Evolutionary conservation across 1,140 invertebrate genomes (phyloP).

Genomic region (Brachystomella parvula): DNA sequence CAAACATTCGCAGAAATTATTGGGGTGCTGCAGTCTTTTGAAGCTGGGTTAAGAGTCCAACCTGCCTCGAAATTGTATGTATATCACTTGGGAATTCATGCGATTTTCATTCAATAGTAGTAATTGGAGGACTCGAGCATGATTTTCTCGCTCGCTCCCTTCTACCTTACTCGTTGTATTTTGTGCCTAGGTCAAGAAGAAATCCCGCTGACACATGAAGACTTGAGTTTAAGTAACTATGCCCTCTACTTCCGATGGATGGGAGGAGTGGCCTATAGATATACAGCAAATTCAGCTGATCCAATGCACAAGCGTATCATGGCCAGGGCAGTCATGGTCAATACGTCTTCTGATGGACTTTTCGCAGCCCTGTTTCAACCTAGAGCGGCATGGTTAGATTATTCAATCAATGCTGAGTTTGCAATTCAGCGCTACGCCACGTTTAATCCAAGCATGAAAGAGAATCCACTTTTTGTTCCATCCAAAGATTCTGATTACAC

Average conservation of each 20-base stretch:
- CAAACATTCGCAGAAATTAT: no score
- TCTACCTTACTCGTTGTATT: no score
- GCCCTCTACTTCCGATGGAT: background rate
- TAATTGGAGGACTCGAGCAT: no score
- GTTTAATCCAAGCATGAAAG: constrained; percentile 5
- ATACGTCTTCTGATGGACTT: background rate
- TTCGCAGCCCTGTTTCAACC: background rate
- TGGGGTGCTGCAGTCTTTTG: no score
- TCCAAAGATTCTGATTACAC: constrained; percentile 4
- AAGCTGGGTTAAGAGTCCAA: no score
- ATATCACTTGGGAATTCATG: no score
- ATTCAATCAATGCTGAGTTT: constrained; percentile 1
- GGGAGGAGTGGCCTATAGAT: background rate
- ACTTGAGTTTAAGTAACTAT: background rate
- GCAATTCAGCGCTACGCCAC: background rate
- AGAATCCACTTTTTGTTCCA: background rate
- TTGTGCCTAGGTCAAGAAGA: background rate
- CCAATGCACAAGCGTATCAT: background rate
- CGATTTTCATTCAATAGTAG: no score
- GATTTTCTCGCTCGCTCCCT: no score
- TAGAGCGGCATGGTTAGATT: constrained; percentile 1
- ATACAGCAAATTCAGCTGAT: background rate
- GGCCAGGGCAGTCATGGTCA: background rate
- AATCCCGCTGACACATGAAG: background rate
- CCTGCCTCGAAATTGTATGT: no score